phyloP scores from a whole-genome alignment of 2,888 invertebrate species.

The Conchocele bisecta region DNA sequence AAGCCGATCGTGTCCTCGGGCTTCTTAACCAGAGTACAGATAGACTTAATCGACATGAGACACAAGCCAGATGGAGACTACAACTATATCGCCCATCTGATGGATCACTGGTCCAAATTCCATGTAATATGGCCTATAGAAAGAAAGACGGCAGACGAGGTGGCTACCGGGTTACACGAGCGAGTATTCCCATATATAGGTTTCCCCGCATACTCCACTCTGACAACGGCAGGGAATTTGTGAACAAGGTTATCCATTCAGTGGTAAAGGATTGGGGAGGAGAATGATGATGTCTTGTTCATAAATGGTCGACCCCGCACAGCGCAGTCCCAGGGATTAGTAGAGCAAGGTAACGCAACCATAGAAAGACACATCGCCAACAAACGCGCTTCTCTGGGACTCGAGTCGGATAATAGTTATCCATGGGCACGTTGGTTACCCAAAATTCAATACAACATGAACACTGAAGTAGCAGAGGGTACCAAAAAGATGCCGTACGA shows the following conservation, averaged over 20 bases:
- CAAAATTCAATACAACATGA: constrained; percentile 3
- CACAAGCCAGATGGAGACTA: constrained; percentile 43
- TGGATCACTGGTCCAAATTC: constrained; percentile 49
- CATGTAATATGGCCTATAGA: constrained; percentile 44
- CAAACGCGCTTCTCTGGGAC: too few species aligned
- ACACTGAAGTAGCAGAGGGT: not conserved
- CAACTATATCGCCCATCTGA: constrained; percentile 39
- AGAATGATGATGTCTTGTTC: not conserved
- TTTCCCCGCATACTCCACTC: constrained; percentile 33
- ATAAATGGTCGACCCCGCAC: not conserved
- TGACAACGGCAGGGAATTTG: constrained; percentile 49
- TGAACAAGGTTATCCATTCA: constrained; percentile 26
- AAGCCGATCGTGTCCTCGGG: constrained; percentile 28
- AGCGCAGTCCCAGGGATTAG: not conserved
- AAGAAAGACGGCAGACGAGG: constrained; percentile 44
- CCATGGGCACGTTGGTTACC: constrained; percentile 3
- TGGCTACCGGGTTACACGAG: constrained; percentile 31
- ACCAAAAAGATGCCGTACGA: constrained; percentile 1
- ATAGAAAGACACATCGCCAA: too few species aligned
- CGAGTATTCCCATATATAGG: constrained; percentile 40
- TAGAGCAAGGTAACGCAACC: not conserved
- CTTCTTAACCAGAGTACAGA: constrained; percentile 33
- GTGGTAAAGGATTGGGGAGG: constrained; percentile 22
- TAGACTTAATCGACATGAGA: constrained; percentile 48
- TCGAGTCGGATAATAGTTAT: too few species aligned